Base-by-base conservation (phyloP, 2,888 invertebrate species). In the Nymphalis polychloros region DNA sequence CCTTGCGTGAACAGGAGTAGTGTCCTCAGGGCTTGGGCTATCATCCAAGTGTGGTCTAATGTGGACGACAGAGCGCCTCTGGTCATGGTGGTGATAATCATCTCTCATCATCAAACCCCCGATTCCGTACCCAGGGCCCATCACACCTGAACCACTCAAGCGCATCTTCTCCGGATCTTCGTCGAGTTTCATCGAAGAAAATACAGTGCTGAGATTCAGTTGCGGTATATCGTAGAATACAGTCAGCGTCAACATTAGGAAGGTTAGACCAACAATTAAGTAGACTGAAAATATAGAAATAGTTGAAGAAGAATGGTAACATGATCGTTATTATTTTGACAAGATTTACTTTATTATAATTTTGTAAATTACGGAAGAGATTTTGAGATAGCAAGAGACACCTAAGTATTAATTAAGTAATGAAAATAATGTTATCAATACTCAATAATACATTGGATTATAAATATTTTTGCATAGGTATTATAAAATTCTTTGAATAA, bases 211-310 rank as follows among this genome's bases (percentile, higher is more conserved):
- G 69, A 97, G 89, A 87, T 97, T 97, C 77, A 97, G 93, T 89
- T 97, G 97, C 6, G 97, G 97, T 76, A 98, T 97, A 85, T 97
- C 97, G 89, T 97, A 97, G 90, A 97, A 96, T 35, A 97, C 95
- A 2, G 97, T 96, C 80, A 97, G 89, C 17, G 96, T 94, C 77
- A 97, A 93, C 96, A 97, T 97, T 93, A 97, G 95, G 88, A 96
- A 95, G 20, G 96, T 95, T 72, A 97, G 93, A 47, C 97, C 97
- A 80, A 95, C 80, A 79, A 97, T 90, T n/a, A 97, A 93, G 86
- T 97, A 97, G 72, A 94, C 97, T 97, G 93, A n/a, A 84, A 85
- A 20, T 17, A 5, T 16, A 19, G 19, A 57, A 3, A 31, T 31
- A 31, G 6, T 31, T 6, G 6, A 6, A 31, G 6, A 31, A 27